Evolutionary conservation across 2,113 vertebrate species (phyloP).

Genomic region (Empidonax alnorum): DNA sequence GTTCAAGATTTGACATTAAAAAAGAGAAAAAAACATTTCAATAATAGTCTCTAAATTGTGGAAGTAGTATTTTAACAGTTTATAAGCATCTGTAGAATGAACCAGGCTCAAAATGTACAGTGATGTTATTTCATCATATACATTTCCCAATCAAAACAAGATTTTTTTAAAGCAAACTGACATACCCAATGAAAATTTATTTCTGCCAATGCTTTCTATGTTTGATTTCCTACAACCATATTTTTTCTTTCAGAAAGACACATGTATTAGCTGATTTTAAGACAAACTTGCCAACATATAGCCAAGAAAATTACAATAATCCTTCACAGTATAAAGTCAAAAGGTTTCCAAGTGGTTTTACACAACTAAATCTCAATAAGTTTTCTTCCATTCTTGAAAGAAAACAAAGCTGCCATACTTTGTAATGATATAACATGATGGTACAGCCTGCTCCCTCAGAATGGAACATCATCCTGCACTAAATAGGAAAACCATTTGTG

Average conservation of each 20-base stretch:
- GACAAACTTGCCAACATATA: fast-evolving
- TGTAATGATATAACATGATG: neutral
- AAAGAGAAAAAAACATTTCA: neutral
- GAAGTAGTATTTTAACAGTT: neutral
- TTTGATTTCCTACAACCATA: neutral
- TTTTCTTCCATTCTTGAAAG: neutral
- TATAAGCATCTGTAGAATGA: neutral
- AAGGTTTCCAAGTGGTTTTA: neutral
- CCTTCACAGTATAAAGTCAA: neutral
- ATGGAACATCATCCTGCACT: neutral
- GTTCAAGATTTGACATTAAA: neutral
- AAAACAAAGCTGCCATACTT: neutral
- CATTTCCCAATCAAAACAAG: neutral
- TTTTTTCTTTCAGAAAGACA: neutral
- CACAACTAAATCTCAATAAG: neutral
- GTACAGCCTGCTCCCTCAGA: neutral
- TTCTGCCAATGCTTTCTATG: neutral
- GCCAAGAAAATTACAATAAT: neutral
- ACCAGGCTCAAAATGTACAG: neutral
- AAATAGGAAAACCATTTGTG: neutral
- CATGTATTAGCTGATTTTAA: neutral
- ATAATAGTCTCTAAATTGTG: neutral
- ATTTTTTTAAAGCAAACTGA: neutral
- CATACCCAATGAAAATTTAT: neutral
- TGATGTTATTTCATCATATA: neutral